phyloP scores from a whole-genome alignment of 2,113 vertebrate genomes.

The Aldabrachelys gigantea region DNA sequence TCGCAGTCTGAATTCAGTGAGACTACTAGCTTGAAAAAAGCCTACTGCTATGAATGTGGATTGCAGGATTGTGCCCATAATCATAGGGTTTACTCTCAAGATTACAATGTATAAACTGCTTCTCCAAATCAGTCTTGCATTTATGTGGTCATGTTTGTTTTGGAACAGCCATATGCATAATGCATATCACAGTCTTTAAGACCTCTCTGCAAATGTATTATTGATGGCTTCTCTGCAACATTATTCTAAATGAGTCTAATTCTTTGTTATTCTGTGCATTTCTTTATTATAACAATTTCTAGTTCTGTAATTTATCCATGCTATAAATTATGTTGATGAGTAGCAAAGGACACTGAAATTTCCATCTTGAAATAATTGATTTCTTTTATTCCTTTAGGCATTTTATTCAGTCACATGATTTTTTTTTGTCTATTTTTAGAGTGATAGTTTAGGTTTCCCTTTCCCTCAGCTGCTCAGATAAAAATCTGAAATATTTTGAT shows the following conservation, averaged over 20 bases:
- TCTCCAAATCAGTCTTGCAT: conserved; percentile 55
- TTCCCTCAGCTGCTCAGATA: neutral
- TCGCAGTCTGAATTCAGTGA: neutral
- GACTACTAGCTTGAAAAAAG: neutral
- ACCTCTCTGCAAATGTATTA: neutral
- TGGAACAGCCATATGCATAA: neutral
- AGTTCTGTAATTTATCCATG: neutral
- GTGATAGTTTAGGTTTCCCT: neutral
- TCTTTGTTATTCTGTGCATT: neutral
- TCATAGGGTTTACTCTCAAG: conserved; percentile 22
- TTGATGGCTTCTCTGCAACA: neutral
- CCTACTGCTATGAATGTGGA: conserved; percentile 11
- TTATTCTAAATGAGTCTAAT: conserved; percentile 24
- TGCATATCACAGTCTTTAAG: neutral
- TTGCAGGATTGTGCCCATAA: conserved; percentile 53
- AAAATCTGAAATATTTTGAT: neutral
- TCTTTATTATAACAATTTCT: conserved; percentile 23
- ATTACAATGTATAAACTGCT: conserved; percentile 44
- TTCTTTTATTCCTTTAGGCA: conserved; percentile 5
- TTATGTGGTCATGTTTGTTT: conserved; percentile 56
- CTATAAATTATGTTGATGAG: neutral
- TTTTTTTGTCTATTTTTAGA: conserved; percentile 14
- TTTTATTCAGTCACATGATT: neutral
- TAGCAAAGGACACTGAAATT: conserved; percentile 10
- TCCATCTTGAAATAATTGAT: neutral